These are phyloP conservation scores for Otolemur crassicaudatus DNA, from an alignment of 2,797 vertebrate genomes.

Conservation along the genomic window DNA sequence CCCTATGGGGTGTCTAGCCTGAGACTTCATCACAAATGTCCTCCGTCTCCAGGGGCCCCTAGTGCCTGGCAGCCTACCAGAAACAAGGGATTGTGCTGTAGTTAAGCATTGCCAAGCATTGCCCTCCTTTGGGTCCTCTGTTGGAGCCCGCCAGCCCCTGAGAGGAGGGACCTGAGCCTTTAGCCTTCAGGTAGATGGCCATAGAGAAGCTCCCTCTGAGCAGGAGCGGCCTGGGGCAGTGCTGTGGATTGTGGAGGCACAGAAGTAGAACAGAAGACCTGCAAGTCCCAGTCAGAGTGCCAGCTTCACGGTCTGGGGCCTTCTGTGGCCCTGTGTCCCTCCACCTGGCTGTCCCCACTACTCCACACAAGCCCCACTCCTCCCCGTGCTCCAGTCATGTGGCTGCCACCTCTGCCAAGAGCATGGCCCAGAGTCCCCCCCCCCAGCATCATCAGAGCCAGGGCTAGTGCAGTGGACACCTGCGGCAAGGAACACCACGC, in stretches of 20 bases:
- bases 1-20: background rate
- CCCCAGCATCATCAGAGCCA: background rate
- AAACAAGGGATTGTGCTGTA: background rate
- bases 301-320: background rate
- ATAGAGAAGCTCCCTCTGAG: background rate
- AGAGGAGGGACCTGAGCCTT: background rate
- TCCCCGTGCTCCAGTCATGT: background rate
- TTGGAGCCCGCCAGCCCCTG: background rate
- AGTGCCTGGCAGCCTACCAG: background rate
- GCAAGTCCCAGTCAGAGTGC: background rate
- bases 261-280: background rate
- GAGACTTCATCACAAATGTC: background rate
- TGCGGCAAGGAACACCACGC: background rate
- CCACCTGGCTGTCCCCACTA: rapidly evolving
- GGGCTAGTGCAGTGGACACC: too few relatives aligned
- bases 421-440: rapidly evolving
- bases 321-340: background rate
- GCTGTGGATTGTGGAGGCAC: background rate
- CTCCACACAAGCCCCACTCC: background rate
- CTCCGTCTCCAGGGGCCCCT: background rate
- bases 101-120: background rate
- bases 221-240: background rate
- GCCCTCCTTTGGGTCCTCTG: background rate
- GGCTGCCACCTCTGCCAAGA: background rate
- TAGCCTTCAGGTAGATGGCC: background rate